Evolutionary conservation across 2,888 invertebrate species (phyloP).

Genomic region (Acanthosoma haemorrhoidale): DNA sequence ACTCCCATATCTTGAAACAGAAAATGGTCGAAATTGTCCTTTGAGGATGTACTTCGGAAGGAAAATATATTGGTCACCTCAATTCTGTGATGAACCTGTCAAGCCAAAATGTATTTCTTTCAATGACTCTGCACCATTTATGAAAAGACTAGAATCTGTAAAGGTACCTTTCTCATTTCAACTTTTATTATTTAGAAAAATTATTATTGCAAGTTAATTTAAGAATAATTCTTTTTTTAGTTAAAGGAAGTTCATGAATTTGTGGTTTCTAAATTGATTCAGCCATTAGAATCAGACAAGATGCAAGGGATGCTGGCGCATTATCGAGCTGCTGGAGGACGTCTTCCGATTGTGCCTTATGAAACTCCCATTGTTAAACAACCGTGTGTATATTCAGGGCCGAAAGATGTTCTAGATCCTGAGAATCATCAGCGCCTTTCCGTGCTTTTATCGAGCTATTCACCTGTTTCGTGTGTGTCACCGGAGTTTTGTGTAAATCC

Average conservation of each 20-base stretch:
- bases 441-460: slow-evolving; percentile 84
- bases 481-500: slow-evolving; percentile 88
- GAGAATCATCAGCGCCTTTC: slow-evolving; percentile 79
- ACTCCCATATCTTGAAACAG: slow-evolving; percentile 83
- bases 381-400: slow-evolving; percentile 18
- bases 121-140: slow-evolving; percentile 22
- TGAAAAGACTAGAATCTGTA: slow-evolving; percentile 27
- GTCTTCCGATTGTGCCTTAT: slow-evolving; percentile 45
- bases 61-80: slow-evolving; percentile 65
- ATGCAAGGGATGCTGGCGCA: slow-evolving; percentile 71
- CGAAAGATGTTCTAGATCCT: slow-evolving; percentile 67
- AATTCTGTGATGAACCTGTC: slow-evolving; percentile 49
- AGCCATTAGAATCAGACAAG: slow-evolving; percentile 57
- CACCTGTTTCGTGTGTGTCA: slow-evolving; percentile 66
- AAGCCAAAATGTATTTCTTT: slow-evolving; percentile 15
- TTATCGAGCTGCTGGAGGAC: slow-evolving; percentile 80
- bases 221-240: slow-evolving; percentile 25
- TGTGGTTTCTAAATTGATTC: slow-evolving; percentile 62
- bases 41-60: slow-evolving; percentile 66
- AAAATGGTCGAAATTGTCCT: slow-evolving; percentile 68
- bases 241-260: slow-evolving; percentile 60
- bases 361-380: neutral
- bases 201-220: neutral
- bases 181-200: neutral
- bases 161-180: slow-evolving; percentile 25